Evolutionary conservation across 2,113 vertebrate genomes (phyloP), one percentile per base, ranked within the genome.

Genomic region (Pygoscelis adeliae): DNA sequence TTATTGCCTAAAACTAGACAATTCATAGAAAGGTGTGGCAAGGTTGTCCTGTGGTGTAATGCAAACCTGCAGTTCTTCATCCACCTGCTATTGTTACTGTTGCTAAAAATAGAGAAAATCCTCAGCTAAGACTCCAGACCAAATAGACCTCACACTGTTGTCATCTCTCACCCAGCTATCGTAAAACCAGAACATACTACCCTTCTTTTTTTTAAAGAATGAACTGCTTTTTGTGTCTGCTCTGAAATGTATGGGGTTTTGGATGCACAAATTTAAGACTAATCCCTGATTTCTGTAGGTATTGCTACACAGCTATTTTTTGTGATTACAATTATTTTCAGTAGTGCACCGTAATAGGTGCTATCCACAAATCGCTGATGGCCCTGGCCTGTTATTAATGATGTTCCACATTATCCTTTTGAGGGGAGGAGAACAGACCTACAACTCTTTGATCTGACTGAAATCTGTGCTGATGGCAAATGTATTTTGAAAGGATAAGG

Each of bases 101-200:
- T 76, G 44, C 78, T 94, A 93, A 94, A 96, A 97, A 90, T 74
- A 92, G 55, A 95, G 50, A 81, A 94, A 96, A 89, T 63, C 38
- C 59, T 94, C 59, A 50, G 49, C 42, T 71, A 74, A 78, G 79
- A 55, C 50, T 78, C 90, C 67, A 83, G 83, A 93, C 49, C 40
- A 59, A 89, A 71, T 8, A 83, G 80, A 76, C 76, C 32, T 94
- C 50, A 56, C 53, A 38, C 25, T 80, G 34, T 79, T 85, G 63
- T 85, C 78, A 85, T 62, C 58, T 81, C 50, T 95, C 90, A 63
- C 61, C 27, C 44, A 82, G 27, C 50, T 74, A 34, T 79, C 0
- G 0, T 70, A 66, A 81, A 89, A 70, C 15, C 42, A 66, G 32
- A 89, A 66, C 46, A 82, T 49, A 47, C 16, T 65, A 15, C 7